Conservation (phyloP, 1,140 invertebrate species). For the Drosophila pectinifera region DNA sequence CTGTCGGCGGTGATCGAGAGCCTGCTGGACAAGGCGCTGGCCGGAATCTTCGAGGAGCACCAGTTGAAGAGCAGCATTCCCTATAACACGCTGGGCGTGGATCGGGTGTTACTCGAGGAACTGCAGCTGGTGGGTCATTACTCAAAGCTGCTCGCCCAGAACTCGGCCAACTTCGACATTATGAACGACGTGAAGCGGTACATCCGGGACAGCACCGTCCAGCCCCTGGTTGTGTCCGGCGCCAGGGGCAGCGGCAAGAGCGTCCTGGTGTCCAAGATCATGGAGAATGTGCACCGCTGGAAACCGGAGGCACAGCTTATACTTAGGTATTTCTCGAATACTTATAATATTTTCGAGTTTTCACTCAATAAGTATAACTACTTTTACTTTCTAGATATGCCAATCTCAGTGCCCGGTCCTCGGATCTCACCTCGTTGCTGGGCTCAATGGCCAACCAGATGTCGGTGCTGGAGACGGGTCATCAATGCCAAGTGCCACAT, state of each 20-base stretch:
- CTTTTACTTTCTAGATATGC: slow-evolving; percentile 61
- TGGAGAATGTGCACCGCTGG: slow-evolving; percentile 89
- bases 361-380: background rate
- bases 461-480: slow-evolving; percentile 69
- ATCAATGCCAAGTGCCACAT: slow-evolving; percentile 74
- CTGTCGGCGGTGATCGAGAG: slow-evolving; percentile 87
- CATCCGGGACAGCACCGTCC: slow-evolving; percentile 87
- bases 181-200: slow-evolving; percentile 90
- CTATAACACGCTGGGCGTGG: slow-evolving; percentile 83
- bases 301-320: slow-evolving; percentile 86
- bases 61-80: slow-evolving; percentile 83
- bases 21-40: slow-evolving; percentile 84
- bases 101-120: slow-evolving; percentile 78
- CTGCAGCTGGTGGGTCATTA: slow-evolving; percentile 89
- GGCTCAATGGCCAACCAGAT: slow-evolving; percentile 84
- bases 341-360: too few relatives aligned
- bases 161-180: slow-evolving; percentile 84
- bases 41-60: slow-evolving; percentile 87
- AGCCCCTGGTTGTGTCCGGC: slow-evolving; percentile 91
- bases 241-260: slow-evolving; percentile 93
- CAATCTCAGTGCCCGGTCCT: slow-evolving; percentile 75
- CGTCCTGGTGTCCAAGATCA: slow-evolving; percentile 90
- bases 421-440: slow-evolving; percentile 75
- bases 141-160: slow-evolving; percentile 81
- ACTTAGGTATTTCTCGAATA: slow-evolving; percentile 60